These are phyloP conservation scores for Drosophila paulistorum DNA, from an alignment of 1,140 invertebrate genomes.

Conservation along the genomic window DNA sequence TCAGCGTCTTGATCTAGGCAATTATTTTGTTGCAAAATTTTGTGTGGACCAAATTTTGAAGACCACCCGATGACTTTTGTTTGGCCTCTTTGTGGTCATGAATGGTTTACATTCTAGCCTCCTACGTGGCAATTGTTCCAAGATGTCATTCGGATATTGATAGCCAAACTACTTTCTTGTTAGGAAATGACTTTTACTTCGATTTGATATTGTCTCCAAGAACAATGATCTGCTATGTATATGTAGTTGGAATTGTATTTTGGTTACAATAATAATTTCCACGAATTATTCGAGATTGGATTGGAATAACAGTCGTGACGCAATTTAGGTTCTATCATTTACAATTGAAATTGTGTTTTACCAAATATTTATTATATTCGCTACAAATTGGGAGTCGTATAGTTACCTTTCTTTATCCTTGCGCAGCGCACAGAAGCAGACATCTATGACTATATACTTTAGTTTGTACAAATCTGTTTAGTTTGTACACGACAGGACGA, in stretches of 20 bases:
- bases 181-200: conserved; percentile 51
- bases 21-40: conserved; percentile 69
- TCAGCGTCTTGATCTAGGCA: conserved; percentile 39
- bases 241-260: conserved; percentile 37
- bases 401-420: no score
- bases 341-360: neutral
- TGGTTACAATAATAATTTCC: conserved; percentile 41
- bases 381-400: no score
- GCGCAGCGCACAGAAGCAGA: no score
- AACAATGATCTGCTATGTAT: conserved; percentile 47
- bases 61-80: conserved; percentile 68
- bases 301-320: neutral
- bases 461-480: no score
- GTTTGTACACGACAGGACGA: no score
- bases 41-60: conserved; percentile 37
- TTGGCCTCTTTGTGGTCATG: conserved; percentile 78
- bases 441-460: no score
- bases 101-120: conserved; percentile 64
- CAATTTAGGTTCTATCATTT: neutral
- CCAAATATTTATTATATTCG: no score
- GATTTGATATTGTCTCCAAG: conserved; percentile 31
- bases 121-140: conserved; percentile 66
- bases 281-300: conserved; percentile 26
- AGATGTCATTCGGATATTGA: conserved; percentile 63
- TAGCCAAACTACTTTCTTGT: conserved; percentile 76